phyloP scores from a whole-genome alignment of 2,888 invertebrate species.

The Penaeus monodon region DNA sequence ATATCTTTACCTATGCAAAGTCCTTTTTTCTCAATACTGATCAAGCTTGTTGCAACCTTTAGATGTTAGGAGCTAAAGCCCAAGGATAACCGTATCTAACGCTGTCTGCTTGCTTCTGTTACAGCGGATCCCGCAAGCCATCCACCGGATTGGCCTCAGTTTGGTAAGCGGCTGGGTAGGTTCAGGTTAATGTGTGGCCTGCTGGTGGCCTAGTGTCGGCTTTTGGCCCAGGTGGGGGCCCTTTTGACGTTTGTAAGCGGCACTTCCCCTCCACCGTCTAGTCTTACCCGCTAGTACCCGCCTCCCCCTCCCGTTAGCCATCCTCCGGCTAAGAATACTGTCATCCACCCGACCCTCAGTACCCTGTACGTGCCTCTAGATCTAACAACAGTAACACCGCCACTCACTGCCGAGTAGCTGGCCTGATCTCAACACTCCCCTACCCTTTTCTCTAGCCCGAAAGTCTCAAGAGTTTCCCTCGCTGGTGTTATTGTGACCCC shows the following conservation, averaged over 20 bases:
- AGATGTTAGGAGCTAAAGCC: too few species aligned
- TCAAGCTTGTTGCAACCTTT: not conserved
- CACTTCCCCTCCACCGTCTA: conserved; percentile 24
- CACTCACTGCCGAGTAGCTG: too few species aligned
- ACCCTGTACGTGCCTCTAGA: too few species aligned
- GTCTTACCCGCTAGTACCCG: conserved; percentile 2
- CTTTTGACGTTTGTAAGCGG: conserved; percentile 44
- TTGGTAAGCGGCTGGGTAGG: conserved; percentile 66
- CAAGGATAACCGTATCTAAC: conserved; percentile 8
- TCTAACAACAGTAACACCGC: too few species aligned
- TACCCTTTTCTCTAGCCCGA: too few species aligned
- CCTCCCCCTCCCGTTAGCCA: not conserved
- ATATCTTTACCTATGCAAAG: too few species aligned
- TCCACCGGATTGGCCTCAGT: conserved; percentile 65
- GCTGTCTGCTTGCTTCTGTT: conserved; percentile 36
- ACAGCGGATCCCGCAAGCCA: conserved; percentile 65
- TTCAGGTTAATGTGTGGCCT: conserved; percentile 47
- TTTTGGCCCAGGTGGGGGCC: conserved; percentile 31
- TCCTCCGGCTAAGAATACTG: not conserved
- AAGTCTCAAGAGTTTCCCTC: too few species aligned
- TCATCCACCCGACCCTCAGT: too few species aligned
- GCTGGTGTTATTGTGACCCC: too few species aligned
- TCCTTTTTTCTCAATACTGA: not conserved
- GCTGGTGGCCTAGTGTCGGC: conserved; percentile 35
- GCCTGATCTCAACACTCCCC: too few species aligned